Evolutionary conservation across 1,140 invertebrate genomes (phyloP), one percentile per base, ranked within the genome.

Genomic region (Apis florea): DNA sequence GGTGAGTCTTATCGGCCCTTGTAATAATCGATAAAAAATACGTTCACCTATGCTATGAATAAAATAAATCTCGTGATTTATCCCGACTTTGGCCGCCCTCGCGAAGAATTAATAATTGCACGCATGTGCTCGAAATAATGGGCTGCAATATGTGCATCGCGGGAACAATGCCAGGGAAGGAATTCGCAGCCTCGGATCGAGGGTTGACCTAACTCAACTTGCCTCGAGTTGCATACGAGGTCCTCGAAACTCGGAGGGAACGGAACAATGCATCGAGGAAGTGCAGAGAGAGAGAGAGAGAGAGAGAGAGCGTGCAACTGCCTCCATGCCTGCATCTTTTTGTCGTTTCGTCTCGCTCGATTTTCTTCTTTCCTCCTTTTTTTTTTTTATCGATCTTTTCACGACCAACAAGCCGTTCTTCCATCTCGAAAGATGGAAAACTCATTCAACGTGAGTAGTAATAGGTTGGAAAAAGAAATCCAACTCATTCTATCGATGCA

Each of bases 1-100:
- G 92, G 93, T 94, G 90, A 89, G 91, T 73, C 53, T 0, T 5
- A 19, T 26, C 10, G 8, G n/a, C 6, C 4, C 12, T 61, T 26
- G 4, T 24, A 54, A 54, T 6, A 19, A 54, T 54, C 13, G 4
- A 17, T 54, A 9, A 61, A 15, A 8, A 13, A 26, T n/a, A n/a
- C 12, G 58, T 15, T 12, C n/a, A n/a, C 6, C 59, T n/a, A n/a
- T n/a, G 59, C 24, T 61, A 24, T 26, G n/a, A 1, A 13, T 0
- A 24, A 13, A 9, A 61, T 24, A 5, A 58, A 11, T n/a, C n/a
- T 58, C 10, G 13, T 26, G 59, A n/a, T n/a, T n/a, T n/a, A n/a
- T n/a, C n/a, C 1, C 24, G 8, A 53, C 51, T 68, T 13, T 13
- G 6, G 26, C 24, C 47, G 26, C 74, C 26, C 10, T 59, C 40